Evolutionary conservation across 2,113 vertebrate species (phyloP), one percentile per base, ranked within the genome.

Genomic region (Chionodraco myersi): DNA sequence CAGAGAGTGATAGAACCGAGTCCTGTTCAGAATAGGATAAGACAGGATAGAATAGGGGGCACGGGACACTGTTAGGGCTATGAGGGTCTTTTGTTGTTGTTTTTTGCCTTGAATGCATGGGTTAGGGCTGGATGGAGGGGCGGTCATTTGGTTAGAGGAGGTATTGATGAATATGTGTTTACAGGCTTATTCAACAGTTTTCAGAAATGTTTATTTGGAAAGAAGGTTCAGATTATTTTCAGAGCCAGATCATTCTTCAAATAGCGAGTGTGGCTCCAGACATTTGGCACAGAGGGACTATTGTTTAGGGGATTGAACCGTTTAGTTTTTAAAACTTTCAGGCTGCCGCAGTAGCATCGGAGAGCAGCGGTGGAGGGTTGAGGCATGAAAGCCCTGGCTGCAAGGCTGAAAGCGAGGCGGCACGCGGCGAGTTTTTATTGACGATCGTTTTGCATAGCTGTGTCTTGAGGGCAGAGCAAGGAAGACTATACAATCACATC

Each of bases 1-100:
- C 95, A 99, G 96, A 95, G 98, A 99, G 95, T 98, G 97, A 96
- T 99, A 99, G 95, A 99, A 97, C 93, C 97, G 98, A 95, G 94
- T 97, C 98, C 98, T 99, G 98, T 98, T 97, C 95, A 97, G 97
- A 96, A 96, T 96, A 96, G 95, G 91, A 94, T 90, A 87, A 92
- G 81, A 93, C 77, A 86, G 86, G 86, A 88, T 73, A 86, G 90
- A 86, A 91, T 79, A 84, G 79, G 88, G 86, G 91, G 87, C 83
- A 89, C 66, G 85, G 87, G 77, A 89, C 59, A 90, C 77, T 71
- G 85, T 92, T 90, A 89, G 68, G 82, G 84, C 67, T 88, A 57
- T 79, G 75, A 23, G 64, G 64, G 66, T 75, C 21, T 72, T 58
- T 62, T 26, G 11, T 12, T 59, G n/a, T 52, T 64, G 4, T 49